phyloP scores from a whole-genome alignment of 2,888 invertebrate species.

The Oligia strigilis region DNA sequence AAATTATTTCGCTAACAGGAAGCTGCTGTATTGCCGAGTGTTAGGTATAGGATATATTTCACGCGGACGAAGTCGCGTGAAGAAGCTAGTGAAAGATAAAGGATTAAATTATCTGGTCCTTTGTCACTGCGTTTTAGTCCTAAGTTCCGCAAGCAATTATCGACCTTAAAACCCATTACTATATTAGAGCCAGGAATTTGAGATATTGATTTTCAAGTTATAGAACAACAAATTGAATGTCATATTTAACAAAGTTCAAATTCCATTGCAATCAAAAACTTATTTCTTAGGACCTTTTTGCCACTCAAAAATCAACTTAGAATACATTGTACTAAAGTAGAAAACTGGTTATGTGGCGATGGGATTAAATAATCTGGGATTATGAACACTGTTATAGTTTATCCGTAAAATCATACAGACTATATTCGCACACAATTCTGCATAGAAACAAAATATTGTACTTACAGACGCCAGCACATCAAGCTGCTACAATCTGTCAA shows the following conservation, averaged over 20 bases:
- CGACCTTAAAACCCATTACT: background rate
- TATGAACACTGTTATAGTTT: too few relatives aligned
- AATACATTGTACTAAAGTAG: background rate
- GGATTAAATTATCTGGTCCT: background rate
- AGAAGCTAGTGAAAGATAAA: background rate
- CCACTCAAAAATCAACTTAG: too few relatives aligned
- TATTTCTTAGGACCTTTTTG: background rate
- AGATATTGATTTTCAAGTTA: background rate
- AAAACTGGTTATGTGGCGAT: background rate
- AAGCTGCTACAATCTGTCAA: too few relatives aligned
- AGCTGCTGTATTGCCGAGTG: background rate
- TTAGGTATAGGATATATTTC: background rate
- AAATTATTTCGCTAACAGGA: background rate
- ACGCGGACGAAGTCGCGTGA: too few relatives aligned
- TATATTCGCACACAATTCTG: background rate
- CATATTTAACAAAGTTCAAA: background rate
- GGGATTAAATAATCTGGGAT: too few relatives aligned
- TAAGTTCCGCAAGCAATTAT: background rate
- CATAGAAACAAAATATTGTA: conserved; percentile 20
- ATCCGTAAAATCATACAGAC: too few relatives aligned
- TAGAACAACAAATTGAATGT: background rate
- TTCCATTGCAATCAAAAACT: background rate
- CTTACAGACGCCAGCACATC: too few relatives aligned
- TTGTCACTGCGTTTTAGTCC: too few relatives aligned
- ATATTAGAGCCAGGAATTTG: background rate